Base-by-base conservation (phyloP, 1,140 invertebrate genomes). In the Formica exsecta region DNA sequence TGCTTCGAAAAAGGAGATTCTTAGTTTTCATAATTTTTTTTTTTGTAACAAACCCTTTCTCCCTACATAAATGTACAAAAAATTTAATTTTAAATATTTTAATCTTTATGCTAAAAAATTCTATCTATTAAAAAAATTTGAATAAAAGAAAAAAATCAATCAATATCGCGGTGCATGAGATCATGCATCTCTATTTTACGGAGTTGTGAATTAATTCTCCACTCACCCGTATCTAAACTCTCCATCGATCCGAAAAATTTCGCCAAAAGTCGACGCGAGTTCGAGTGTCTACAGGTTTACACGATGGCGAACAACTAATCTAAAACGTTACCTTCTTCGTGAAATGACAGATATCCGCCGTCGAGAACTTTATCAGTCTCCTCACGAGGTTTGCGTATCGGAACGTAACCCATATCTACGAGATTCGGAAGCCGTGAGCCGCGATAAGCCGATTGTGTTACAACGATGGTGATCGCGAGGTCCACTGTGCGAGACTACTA, bases 301-400 rank as follows among this genome's bases (percentile, higher is more conserved):
- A 29, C 16, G 19, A 66, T 54, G 22, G 57, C 66, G 36, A 11
- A 19, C 36, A 8, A 87, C 70, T 85, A 61, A 44, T 68, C n/a
- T 36, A 64, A 41, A 44, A 13, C 38, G 16, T 59, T n/a, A n/a
- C 29, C 16, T 51, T 83, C 76, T 13, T 51, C 25, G 11, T n/a
- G 29, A 70, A 19, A 8, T 44, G 25, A 0, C 8, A 25, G n/a
- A 25, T 68, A 9, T 13, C 38, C 29, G 36, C n/a, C 38, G 1
- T 32, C 25, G 61, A 85, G 9, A 68, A 54, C 2, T 70, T 76
- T 85, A 76, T 87, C 71, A 32, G 51, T 3, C 22, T 38, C 9
- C 7, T 59, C 48, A 19, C 11, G 32, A 62, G 36, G 9, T 48
- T 29, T 19, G n/a, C 13, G n/a, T 59, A 44, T 57, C 11, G 71